Percentiles rank a stretch among this genome's conserved stretches.
phyloP scores from a whole-genome alignment of 2,113 vertebrate species.

The Myiagra hebetior region DNA sequence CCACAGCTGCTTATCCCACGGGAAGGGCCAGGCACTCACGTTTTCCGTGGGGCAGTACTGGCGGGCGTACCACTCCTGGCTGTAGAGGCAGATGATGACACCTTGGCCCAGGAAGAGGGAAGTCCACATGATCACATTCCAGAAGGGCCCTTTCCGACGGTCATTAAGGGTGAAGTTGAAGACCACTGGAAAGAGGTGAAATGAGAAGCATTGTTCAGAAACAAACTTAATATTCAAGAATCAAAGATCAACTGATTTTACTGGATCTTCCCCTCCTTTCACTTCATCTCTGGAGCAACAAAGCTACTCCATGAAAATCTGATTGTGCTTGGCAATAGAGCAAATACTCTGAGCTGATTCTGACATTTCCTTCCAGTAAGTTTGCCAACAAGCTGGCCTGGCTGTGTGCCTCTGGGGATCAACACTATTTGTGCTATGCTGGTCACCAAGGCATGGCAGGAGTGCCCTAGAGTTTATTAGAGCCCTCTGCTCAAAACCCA shows the following conservation, averaged over 20 bases:
- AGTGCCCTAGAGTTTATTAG: not conserved
- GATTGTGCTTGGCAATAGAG: not conserved
- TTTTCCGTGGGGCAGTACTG: conserved; percentile 85
- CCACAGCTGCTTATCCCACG: not conserved
- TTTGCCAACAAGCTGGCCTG: not conserved
- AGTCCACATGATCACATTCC: conserved; percentile 96
- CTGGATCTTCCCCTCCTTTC: not conserved
- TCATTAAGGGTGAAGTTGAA: conserved; percentile 96
- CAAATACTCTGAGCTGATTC: not conserved
- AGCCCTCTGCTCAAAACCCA: not conserved
- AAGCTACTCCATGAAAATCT: not conserved
- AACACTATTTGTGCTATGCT: accelerated
- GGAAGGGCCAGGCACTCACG: conserved; percentile 67
- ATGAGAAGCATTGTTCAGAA: not conserved
- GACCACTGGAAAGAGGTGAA: conserved; percentile 76
- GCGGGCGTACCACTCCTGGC: conserved; percentile 95
- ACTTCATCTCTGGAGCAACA: not conserved
- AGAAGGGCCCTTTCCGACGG: conserved; percentile 88
- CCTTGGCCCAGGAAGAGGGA: conserved; percentile 91
- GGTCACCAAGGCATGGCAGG: not conserved
- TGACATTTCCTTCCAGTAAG: not conserved
- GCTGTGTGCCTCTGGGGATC: not conserved
- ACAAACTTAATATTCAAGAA: not conserved
- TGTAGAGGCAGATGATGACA: conserved; percentile 91
- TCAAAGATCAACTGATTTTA: not conserved